Percentiles rank a stretch among this genome's conserved stretches.
These are phyloP conservation scores for Thunnus albacares DNA, from an alignment of 2,797 vertebrate genomes.

Conservation along the genomic window DNA sequence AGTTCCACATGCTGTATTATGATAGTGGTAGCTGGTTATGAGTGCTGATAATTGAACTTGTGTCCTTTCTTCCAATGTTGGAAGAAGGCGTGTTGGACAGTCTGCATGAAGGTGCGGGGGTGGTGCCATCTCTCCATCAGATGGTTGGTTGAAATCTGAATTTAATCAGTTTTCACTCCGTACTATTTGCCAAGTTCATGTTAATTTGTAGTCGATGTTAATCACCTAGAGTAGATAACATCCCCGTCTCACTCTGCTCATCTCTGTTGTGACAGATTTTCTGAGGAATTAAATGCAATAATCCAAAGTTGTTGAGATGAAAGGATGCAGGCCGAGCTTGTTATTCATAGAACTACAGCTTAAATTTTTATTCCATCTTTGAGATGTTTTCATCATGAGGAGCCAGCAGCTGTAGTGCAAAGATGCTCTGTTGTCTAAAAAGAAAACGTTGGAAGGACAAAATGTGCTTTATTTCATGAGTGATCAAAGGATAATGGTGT, in stretches of 20 bases:
- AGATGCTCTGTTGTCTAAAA: constrained; percentile 20
- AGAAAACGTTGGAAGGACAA: constrained; percentile 11
- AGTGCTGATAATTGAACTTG: constrained; percentile 10
- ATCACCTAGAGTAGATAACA: not conserved
- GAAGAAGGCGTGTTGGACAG: constrained; percentile 7
- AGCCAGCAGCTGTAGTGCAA: constrained; percentile 1
- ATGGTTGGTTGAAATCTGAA: constrained; percentile 43
- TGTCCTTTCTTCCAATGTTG: not conserved
- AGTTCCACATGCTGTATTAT: not conserved
- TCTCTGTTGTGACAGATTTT: constrained; percentile 26
- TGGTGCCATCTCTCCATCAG: constrained; percentile 41
- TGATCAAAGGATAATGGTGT: constrained; percentile 48
- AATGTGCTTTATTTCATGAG: constrained; percentile 33
- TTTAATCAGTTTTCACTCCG: constrained; percentile 34
- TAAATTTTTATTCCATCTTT: constrained; percentile 38
- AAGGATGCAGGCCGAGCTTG: constrained; percentile 32
- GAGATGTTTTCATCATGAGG: constrained; percentile 27
- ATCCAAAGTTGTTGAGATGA: constrained; percentile 34
- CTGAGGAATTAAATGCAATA: not conserved
- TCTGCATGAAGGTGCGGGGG: constrained; percentile 36
- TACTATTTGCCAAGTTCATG: constrained; percentile 23
- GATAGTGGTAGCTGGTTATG: not conserved
- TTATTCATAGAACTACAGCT: constrained; percentile 41
- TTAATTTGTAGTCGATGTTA: constrained; percentile 27
- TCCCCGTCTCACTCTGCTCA: not conserved